Base-by-base conservation (phyloP, 2,888 invertebrate species). In the Lomographa bimaculata region DNA sequence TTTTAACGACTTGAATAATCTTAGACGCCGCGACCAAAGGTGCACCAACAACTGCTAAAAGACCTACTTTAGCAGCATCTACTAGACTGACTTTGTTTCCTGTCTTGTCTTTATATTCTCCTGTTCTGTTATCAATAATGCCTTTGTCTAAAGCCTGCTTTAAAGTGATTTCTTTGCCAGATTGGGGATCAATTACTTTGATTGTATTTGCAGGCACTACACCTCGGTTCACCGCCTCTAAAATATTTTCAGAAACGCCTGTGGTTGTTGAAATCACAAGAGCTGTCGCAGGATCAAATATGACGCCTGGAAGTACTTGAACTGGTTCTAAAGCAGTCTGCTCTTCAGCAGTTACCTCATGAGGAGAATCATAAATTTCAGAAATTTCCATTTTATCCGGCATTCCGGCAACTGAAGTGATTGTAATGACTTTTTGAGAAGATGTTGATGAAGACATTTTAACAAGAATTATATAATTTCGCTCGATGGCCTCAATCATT, bases 211-310 rank as follows among this genome's bases (percentile, higher is more conserved):
- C 80, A 36, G 95, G 91, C 48, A 97, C 87, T 48, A 93, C 83
- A 10, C 96, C 96, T 34, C 93, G 92, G 46, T 93, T 91, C 1
- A 97, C 92, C 6, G 97, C 97, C 57, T 92, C 90, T 29, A 95
- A 71, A 37, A 97, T 90, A 65, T 94, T 93, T 54, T 92, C 91
- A 0, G 94, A 93, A 65, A 92, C 89, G 16, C 94, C 94, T 5
- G 91, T 92, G 36, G 93, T 91, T 0, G 94, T 93, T 32, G 94
- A 93, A 59, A 94, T 93, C 5, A 96, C 92, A 42, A 94, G 76
- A 1, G 94, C 93, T 5, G 94, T 93, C 1, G 93, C 90, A 0
- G 96, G 95, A 75, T 96, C 95, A 70, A 94, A 96, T 49, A 95
- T 94, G 2, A 94, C 86, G 3, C 94, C 95, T 0, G 93, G 92